phyloP scores from a whole-genome alignment of 2,113 vertebrate species.

The Gopherus flavomarginatus region DNA sequence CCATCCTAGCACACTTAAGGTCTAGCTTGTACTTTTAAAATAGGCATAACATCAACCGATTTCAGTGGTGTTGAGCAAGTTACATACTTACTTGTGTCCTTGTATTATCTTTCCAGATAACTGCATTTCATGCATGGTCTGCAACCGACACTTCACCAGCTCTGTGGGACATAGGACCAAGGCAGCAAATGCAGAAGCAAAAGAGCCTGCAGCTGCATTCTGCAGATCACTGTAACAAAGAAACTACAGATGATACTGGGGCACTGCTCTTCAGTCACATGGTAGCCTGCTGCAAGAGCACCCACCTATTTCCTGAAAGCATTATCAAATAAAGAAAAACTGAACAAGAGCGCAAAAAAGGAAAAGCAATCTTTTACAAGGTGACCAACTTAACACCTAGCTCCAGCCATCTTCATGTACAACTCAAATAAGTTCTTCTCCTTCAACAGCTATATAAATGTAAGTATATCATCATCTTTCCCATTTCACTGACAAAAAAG shows the following conservation, averaged over 20 bases:
- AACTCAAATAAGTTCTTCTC: not conserved
- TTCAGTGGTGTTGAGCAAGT: not conserved
- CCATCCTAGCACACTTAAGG: too few species aligned
- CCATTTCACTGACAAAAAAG: not conserved
- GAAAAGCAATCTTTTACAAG: not conserved
- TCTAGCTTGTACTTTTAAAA: not conserved
- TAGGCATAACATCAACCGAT: not conserved
- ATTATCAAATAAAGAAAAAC: not conserved
- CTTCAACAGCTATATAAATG: not conserved
- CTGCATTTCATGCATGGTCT: constrained; percentile 96
- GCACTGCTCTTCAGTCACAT: not conserved
- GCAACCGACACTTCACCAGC: constrained; percentile 96
- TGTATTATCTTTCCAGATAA: constrained; percentile 86
- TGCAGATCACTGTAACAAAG: constrained; percentile 87
- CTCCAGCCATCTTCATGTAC: not conserved
- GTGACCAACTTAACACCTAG: not conserved
- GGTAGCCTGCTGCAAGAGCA: not conserved
- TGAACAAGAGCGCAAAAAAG: not conserved
- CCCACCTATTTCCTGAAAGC: not conserved
- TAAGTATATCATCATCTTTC: not conserved
- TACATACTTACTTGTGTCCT: constrained; percentile 87
- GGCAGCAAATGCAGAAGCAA: constrained; percentile 93
- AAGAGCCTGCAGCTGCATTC: constrained; percentile 92
- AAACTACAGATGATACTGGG: constrained; percentile 19
- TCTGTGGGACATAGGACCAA: constrained; percentile 95